Conservation (phyloP, 1,140 invertebrate genomes). For the Pseudomyrmex dendroicus region DNA sequence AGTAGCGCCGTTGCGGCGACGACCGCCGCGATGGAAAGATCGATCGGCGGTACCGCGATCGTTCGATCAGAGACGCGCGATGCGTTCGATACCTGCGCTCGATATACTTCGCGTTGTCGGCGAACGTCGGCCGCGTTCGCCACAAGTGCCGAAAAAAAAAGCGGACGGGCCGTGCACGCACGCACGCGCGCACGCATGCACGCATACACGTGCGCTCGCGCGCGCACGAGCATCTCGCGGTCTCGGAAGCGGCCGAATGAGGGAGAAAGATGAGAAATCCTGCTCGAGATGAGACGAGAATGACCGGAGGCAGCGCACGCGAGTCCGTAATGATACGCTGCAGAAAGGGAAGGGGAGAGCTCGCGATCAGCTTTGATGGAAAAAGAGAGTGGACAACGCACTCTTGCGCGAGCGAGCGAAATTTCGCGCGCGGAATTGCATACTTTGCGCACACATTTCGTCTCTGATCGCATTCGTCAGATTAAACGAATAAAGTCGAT, state of each 20-base stretch:
- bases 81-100: slow-evolving; percentile 36
- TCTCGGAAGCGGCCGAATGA: slow-evolving; percentile 55
- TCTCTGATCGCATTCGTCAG: background rate
- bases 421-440: slow-evolving; percentile 57
- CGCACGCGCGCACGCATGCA: slow-evolving; percentile 16
- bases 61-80: slow-evolving; percentile 44
- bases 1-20: slow-evolving; percentile 19
- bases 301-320: slow-evolving; percentile 84
- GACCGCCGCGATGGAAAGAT: slow-evolving; percentile 47
- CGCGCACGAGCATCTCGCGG: background rate
- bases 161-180: slow-evolving; percentile 20
- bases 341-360: slow-evolving; percentile 71
- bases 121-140: slow-evolving; percentile 65
- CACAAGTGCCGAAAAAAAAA: slow-evolving; percentile 68
- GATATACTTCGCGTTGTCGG: slow-evolving; percentile 22
- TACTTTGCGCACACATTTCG: background rate
- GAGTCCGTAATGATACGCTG: slow-evolving; percentile 84
- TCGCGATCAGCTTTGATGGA: slow-evolving; percentile 60
- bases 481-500: background rate
- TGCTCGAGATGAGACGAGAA: slow-evolving; percentile 81
- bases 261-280: slow-evolving; percentile 62
- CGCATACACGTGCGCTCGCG: background rate
- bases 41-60: slow-evolving; percentile 44
- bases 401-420: slow-evolving; percentile 58
- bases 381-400: slow-evolving; percentile 69